Evolutionary conservation across 2,888 invertebrate genomes (phyloP).

Genomic region (Rotaria magnacalcarata): DNA sequence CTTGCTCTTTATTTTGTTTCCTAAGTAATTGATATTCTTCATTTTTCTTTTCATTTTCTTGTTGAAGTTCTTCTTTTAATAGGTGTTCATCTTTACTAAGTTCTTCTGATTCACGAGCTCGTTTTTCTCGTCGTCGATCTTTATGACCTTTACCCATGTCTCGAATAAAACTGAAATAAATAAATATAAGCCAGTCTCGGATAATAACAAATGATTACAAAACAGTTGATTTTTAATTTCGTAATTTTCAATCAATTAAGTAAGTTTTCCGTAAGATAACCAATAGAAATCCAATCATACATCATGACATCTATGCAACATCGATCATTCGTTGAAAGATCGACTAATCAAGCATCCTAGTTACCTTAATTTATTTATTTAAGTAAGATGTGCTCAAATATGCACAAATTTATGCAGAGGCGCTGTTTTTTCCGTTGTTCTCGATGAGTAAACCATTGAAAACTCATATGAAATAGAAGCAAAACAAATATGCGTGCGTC

Average conservation of each 20-base stretch:
- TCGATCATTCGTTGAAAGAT: not conserved
- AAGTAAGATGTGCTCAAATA: no score
- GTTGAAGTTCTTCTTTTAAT: conserved; percentile 27
- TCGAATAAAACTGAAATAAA: no score
- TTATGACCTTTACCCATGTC: conserved; percentile 5
- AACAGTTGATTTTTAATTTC: not conserved
- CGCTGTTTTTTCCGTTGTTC: not conserved
- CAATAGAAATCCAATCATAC: not conserved
- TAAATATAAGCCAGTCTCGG: no score
- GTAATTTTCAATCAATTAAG: not conserved
- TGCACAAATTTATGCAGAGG: no score
- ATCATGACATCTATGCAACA: not conserved
- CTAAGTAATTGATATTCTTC: not conserved
- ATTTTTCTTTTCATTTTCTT: conserved; percentile 8
- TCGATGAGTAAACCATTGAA: not conserved
- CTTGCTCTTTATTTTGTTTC: not conserved
- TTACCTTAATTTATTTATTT: not conserved
- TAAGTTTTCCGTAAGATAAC: not conserved
- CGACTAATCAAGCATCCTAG: not conserved
- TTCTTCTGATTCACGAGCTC: not conserved
- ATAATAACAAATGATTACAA: no score
- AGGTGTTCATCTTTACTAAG: not conserved
- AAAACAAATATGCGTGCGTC: not conserved
- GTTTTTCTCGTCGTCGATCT: conserved; percentile 14
- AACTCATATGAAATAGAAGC: not conserved